A percentile compares a stretch with the other conserved stretches of the same genome.
Evolutionary conservation across 2,113 vertebrate genomes (phyloP).

Genomic region (Marmota monax): DNA sequence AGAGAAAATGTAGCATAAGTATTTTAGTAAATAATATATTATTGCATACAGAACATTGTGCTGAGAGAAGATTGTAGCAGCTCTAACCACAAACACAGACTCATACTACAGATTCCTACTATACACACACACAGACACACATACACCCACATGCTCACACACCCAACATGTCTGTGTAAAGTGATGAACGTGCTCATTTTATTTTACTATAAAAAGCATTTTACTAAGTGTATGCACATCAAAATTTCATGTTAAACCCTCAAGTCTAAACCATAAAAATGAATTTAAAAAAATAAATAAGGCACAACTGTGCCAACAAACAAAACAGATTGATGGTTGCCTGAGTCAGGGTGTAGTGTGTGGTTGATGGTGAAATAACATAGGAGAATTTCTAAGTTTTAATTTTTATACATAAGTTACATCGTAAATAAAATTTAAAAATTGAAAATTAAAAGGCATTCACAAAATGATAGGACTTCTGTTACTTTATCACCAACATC

Average conservation of each 20-base stretch:
- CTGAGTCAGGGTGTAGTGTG: background rate
- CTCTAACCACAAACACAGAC: background rate
- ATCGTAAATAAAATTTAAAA: background rate
- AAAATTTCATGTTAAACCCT: background rate
- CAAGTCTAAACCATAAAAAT: background rate
- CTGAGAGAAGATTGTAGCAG: background rate
- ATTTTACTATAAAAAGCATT: background rate
- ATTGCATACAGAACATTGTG: background rate
- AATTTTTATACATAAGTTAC: background rate
- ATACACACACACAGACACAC: background rate
- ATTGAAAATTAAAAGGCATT: background rate
- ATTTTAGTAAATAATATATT: background rate
- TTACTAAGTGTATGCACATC: background rate
- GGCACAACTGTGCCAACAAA: background rate
- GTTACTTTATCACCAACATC: too few relatives aligned
- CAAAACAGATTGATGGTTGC: background rate
- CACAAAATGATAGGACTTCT: background rate
- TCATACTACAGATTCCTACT: too few relatives aligned
- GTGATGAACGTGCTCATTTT: background rate
- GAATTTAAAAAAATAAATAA: background rate
- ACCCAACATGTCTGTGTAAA: background rate
- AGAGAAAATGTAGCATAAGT: background rate
- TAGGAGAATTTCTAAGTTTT: background rate
- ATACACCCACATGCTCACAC: background rate
- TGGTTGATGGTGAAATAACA: background rate